Percentiles rank a stretch among this genome's conserved stretches.
These are phyloP conservation scores for Drosophila neotestacea DNA, from an alignment of 2,888 invertebrate genomes.

Conservation along the genomic window DNA sequence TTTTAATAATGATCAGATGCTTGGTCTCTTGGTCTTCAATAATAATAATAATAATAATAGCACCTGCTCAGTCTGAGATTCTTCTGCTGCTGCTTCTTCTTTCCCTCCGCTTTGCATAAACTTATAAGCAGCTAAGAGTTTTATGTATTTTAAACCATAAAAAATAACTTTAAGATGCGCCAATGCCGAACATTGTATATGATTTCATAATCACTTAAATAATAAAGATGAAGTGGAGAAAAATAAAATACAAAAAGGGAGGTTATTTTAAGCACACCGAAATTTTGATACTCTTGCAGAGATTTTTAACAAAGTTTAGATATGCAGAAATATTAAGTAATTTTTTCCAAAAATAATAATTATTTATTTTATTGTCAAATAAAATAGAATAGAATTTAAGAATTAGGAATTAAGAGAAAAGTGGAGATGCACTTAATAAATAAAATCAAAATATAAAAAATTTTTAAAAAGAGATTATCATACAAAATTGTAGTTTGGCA, in stretches of 20 bases:
- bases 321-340: too few relatives aligned
- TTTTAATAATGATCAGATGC: constrained; percentile 42
- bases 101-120: neutral
- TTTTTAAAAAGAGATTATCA: too few relatives aligned
- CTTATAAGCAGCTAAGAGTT: constrained; percentile 6
- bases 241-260: neutral
- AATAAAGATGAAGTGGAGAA: constrained; percentile 9
- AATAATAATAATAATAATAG: constrained; percentile 46
- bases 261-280: too few relatives aligned
- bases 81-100: constrained; percentile 7
- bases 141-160: constrained; percentile 18
- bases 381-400: too few relatives aligned
- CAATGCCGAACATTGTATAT: constrained; percentile 46
- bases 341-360: too few relatives aligned
- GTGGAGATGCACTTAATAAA: too few relatives aligned
- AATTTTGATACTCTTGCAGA: too few relatives aligned
- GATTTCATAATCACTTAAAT: constrained; percentile 69
- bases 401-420: constrained; percentile 2
- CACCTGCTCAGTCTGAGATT: constrained; percentile 52
- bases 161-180: constrained; percentile 47
- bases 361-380: too few relatives aligned
- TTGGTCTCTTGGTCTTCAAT: constrained; percentile 18
- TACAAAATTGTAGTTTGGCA: too few relatives aligned
- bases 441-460: too few relatives aligned
- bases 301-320: too few relatives aligned